Percentiles rank a stretch among this genome's conserved stretches.
Conservation (phyloP, 35 echinoderm and acorn worm species). For the Holothuria glaberrima region DNA sequence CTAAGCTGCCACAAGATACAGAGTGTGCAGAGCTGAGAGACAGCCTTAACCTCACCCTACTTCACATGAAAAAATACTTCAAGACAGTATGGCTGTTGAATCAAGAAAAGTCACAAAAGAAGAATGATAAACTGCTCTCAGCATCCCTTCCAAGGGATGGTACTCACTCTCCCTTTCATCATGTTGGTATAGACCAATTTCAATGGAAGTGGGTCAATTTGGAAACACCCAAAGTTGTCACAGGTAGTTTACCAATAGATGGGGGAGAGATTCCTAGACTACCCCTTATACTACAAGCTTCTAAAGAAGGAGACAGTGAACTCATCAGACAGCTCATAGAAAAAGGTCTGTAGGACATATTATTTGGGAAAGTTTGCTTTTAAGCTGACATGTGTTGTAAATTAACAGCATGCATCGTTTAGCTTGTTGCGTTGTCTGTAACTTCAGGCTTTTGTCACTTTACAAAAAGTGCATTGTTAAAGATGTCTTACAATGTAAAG, state of each 20-base stretch:
- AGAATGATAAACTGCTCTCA: slow-evolving; percentile 39
- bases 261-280: slow-evolving; percentile 58
- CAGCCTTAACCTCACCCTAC: slow-evolving; percentile 82
- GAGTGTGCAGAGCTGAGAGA: slow-evolving; percentile 91
- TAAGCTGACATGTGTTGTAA: not conserved
- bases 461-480: too few relatives aligned
- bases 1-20: slow-evolving; percentile 81
- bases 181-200: slow-evolving; percentile 78
- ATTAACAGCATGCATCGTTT: not conserved
- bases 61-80: slow-evolving; percentile 98
- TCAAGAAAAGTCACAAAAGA: slow-evolving; percentile 63
- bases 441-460: too few relatives aligned
- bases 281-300: slow-evolving; percentile 83
- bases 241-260: slow-evolving; percentile 82
- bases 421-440: too few relatives aligned
- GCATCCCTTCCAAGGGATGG: slow-evolving; percentile 70
- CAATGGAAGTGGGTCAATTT: slow-evolving; percentile 83
- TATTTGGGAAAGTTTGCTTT: not conserved
- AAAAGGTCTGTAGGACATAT: slow-evolving; percentile 65
- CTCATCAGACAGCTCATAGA: slow-evolving; percentile 81
- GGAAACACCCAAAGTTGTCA: slow-evolving; percentile 70
- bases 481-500: too few relatives aligned
- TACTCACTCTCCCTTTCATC: slow-evolving; percentile 49
- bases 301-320: slow-evolving; percentile 84
- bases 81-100: slow-evolving; percentile 78